Evolutionary conservation across 1,140 invertebrate species (phyloP), one percentile per base, ranked within the genome.

Genomic region (Lerema accius): DNA sequence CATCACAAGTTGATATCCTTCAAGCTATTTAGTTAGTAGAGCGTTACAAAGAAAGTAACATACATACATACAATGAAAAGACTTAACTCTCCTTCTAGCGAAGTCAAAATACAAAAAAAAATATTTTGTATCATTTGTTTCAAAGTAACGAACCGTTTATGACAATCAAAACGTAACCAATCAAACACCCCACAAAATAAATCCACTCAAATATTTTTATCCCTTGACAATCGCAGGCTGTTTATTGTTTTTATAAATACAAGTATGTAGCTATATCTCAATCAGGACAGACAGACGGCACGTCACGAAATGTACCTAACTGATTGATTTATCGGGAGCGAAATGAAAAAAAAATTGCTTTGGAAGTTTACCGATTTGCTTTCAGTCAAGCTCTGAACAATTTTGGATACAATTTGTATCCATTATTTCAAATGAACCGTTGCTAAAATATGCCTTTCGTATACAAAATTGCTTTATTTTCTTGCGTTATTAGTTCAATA

Each of bases 251-350:
- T 56, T 16, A 32, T 9, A 32, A 32, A 6, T 9, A 4, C 28
- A 32, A 1, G 28, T 23, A 23, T 2, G 19, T 23, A 13, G 11
- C n/a, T 53, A 16, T 53, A 28, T 43, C 11, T 28, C n/a, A 56
- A 56, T 43, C 23, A 56, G 3, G 14, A 14, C 3, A 10, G n/a
- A n/a, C 5, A 14, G 9, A 4, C 13, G 1, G 13, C 37, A 4
- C 37, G 13, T 9, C 39, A 10, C 14, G 23, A 56, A 56, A 56
- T 17, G 48, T 55, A n/a, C n/a, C n/a, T n/a, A 42, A n/a, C 11
- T 40, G 51, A 43, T 56, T 56, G 51, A 56, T 56, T 56, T 56
- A 43, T 56, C 23, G 39, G 26, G 39, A 43, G 51, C 6, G 50
- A 42, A 55, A 55, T 40, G 19, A 40, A 40, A 56, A 19, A 23